Conservation (phyloP, 2,888 invertebrate genomes). For the Thereva nobilitata region DNA sequence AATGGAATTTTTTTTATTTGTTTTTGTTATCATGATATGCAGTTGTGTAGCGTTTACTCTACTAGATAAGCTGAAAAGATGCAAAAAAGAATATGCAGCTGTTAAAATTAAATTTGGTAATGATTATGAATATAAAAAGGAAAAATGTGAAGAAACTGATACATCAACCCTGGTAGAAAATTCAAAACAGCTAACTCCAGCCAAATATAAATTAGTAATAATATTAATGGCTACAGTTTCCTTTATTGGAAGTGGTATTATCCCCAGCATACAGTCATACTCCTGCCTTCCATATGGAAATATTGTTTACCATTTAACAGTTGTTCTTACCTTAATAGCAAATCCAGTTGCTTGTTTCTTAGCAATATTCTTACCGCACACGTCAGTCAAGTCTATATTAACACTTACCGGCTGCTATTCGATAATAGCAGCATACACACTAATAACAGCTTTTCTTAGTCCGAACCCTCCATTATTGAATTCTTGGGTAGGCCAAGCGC, state of each 20-base stretch:
- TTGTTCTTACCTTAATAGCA: conserved; percentile 75
- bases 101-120: conserved; percentile 54
- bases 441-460: conserved; percentile 72
- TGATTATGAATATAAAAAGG: conserved; percentile 51
- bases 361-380: conserved; percentile 65
- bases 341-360: conserved; percentile 77
- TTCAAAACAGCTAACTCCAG: conserved; percentile 45
- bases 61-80: conserved; percentile 59
- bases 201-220: conserved; percentile 49
- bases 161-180: conserved; percentile 14
- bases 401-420: conserved; percentile 60
- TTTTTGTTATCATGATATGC: conserved; percentile 66
- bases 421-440: conserved; percentile 67
- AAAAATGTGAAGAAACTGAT: conserved; percentile 26
- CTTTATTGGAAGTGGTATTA: conserved; percentile 74
- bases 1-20: conserved; percentile 67
- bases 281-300: conserved; percentile 82
- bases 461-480: conserved; percentile 72
- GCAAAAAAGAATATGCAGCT: conserved; percentile 52
- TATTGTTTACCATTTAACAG: conserved; percentile 76
- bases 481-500: conserved; percentile 62
- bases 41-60: conserved; percentile 68
- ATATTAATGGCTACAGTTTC: conserved; percentile 63
- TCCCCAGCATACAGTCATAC: conserved; percentile 80
- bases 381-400: conserved; percentile 60